Percentiles rank a stretch among this genome's conserved stretches.
These are phyloP conservation scores for Noctua comes DNA, from an alignment of 2,888 invertebrate genomes.

Conservation along the genomic window DNA sequence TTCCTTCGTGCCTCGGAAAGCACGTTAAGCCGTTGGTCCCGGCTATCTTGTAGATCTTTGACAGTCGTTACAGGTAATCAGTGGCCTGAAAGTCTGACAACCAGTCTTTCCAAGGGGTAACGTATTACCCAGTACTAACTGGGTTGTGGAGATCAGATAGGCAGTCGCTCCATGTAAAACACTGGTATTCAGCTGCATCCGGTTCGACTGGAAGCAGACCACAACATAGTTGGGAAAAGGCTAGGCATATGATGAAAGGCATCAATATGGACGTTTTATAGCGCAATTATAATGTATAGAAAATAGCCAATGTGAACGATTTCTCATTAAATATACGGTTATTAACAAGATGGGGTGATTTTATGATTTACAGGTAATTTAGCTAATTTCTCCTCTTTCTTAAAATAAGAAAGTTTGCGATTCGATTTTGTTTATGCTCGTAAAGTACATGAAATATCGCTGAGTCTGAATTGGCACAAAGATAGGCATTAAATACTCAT, in stretches of 20 bases:
- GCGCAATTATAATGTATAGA: conserved; percentile 6
- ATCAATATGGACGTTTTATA: conserved; percentile 7
- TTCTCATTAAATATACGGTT: conserved; percentile 3
- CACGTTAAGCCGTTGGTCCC: too few relatives aligned
- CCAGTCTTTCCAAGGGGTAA: too few relatives aligned
- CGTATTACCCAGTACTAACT: too few relatives aligned
- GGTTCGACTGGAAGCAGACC: too few relatives aligned
- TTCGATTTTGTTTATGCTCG: not conserved
- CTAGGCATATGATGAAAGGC: not conserved
- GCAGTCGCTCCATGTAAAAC: too few relatives aligned
- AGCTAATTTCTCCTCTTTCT: not conserved
- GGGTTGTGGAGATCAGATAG: too few relatives aligned
- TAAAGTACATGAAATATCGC: not conserved
- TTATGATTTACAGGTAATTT: not conserved
- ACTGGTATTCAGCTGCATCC: too few relatives aligned
- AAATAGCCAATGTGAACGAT: conserved; percentile 4
- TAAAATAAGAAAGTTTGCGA: not conserved
- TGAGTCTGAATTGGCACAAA: not conserved
- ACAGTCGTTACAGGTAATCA: too few relatives aligned
- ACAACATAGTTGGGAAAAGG: too few relatives aligned
- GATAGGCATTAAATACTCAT: not conserved
- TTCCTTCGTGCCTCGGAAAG: too few relatives aligned
- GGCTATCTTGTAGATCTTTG: too few relatives aligned
- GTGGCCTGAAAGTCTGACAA: too few relatives aligned
- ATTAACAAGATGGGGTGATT: not conserved